Percentiles rank a stretch among this genome's conserved stretches.
phyloP scores from a whole-genome alignment of 2,113 vertebrate genomes.

The Panthera uncia region DNA sequence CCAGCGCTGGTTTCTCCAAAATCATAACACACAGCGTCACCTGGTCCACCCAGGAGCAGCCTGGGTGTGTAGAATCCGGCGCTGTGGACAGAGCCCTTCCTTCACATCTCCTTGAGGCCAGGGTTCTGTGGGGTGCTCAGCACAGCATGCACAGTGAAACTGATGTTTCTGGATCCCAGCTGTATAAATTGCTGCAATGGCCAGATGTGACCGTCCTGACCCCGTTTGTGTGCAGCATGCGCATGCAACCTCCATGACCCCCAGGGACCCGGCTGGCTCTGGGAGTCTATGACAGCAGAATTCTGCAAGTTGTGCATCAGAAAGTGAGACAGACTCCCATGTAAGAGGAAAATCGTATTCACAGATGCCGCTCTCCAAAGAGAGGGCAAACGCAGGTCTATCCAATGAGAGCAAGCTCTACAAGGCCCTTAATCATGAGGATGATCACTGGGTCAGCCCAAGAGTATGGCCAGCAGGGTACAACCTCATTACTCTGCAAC shows the following conservation, averaged over 20 bases:
- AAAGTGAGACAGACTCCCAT: constrained; percentile 39
- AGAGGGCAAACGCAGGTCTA: constrained; percentile 38
- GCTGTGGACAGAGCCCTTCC: not conserved
- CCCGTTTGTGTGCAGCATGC: constrained; percentile 58
- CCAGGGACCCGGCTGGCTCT: constrained; percentile 36
- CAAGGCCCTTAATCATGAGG: not conserved
- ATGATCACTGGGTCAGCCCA: not conserved
- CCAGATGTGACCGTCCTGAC: constrained; percentile 76
- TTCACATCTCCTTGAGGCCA: not conserved
- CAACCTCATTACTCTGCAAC: not conserved
- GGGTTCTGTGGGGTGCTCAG: constrained; percentile 42
- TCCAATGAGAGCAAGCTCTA: constrained; percentile 28
- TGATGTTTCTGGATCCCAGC: constrained; percentile 70
- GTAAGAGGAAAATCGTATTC: constrained; percentile 27
- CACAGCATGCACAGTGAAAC: constrained; percentile 51
- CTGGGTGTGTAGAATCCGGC: not conserved
- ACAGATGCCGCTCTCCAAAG: constrained; percentile 23
- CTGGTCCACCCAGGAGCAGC: not conserved
- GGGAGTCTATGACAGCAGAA: constrained; percentile 46
- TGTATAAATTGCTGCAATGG: constrained; percentile 67
- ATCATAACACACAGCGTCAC: not conserved
- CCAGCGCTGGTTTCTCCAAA: not conserved
- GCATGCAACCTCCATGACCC: constrained; percentile 2
- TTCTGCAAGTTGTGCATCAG: constrained; percentile 45
- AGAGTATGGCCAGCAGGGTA: not conserved